phyloP scores from a whole-genome alignment of 2,797 vertebrate species.

The Leucoraja ocellata region DNA sequence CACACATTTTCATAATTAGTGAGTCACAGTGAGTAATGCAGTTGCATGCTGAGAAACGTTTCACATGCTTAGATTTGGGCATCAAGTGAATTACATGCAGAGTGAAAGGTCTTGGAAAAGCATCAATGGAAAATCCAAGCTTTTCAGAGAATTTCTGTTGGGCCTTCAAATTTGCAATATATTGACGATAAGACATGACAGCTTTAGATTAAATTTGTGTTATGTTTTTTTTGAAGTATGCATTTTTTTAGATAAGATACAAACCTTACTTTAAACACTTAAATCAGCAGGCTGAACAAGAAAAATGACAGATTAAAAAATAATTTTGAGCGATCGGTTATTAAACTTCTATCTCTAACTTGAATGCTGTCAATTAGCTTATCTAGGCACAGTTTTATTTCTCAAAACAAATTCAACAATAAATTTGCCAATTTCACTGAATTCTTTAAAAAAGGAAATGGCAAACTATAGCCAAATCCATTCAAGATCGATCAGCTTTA shows the following conservation, averaged over 20 bases:
- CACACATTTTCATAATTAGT: not conserved
- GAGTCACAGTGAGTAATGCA: not conserved
- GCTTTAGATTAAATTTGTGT: not conserved
- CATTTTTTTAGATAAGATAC: slow-evolving; percentile 17
- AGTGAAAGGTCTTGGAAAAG: slow-evolving; percentile 6
- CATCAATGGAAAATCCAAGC: slow-evolving; percentile 3
- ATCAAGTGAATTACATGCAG: slow-evolving; percentile 17
- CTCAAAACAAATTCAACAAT: slow-evolving; percentile 54
- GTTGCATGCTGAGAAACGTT: not conserved
- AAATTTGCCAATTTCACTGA: slow-evolving; percentile 53
- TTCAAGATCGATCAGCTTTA: not conserved
- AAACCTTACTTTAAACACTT: slow-evolving; percentile 23
- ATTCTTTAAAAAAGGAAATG: slow-evolving; percentile 57
- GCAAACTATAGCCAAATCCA: slow-evolving; percentile 64
- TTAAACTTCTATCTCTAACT: not conserved
- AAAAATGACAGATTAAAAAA: slow-evolving; percentile 13
- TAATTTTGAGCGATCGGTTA: not conserved
- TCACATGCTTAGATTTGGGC: not conserved
- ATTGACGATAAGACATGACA: not conserved
- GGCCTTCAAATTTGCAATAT: not conserved
- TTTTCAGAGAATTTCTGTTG: not conserved
- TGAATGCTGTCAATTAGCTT: slow-evolving; percentile 58
- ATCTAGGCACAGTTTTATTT: slow-evolving; percentile 58
- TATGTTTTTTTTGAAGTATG: slow-evolving; percentile 3
- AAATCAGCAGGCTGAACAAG: slow-evolving; percentile 18